Percentiles rank a stretch among this genome's conserved stretches.
Evolutionary conservation across 2,113 vertebrate species (phyloP).

Genomic region (Platichthys stellatus): DNA sequence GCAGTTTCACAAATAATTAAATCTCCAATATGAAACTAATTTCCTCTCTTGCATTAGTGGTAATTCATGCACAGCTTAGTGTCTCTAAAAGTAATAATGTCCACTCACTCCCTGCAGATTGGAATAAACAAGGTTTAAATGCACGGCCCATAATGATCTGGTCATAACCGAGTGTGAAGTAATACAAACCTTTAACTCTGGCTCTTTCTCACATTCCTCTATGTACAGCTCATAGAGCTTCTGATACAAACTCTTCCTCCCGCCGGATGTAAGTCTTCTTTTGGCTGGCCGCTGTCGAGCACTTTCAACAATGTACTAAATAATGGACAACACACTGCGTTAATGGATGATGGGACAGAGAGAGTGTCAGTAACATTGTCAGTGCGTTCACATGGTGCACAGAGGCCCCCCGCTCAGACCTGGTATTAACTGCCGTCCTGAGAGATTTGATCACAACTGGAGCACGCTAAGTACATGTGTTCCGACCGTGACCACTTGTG

Average conservation of each 20-base stretch:
- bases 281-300: conserved; percentile 95
- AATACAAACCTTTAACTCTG: conserved; percentile 93
- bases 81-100: too few species aligned
- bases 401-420: neutral
- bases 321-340: conserved; percentile 40
- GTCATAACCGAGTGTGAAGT: conserved; percentile 6
- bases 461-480: too few species aligned
- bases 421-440: neutral
- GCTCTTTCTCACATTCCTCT: conserved; percentile 99
- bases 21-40: too few species aligned
- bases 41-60: too few species aligned
- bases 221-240: conserved; percentile 98
- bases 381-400: neutral
- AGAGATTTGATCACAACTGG: neutral
- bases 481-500: neutral
- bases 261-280: conserved; percentile 90
- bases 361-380: neutral
- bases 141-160: neutral
- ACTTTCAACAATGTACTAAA: conserved; percentile 98
- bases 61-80: too few species aligned
- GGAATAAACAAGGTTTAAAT: neutral
- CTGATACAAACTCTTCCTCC: conserved; percentile 97
- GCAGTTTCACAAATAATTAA: too few species aligned
- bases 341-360: neutral
- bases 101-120: neutral